Percentiles rank a stretch among this genome's conserved stretches.
Evolutionary conservation across 2,113 vertebrate species (phyloP).

Genomic region (Chauna torquata): DNA sequence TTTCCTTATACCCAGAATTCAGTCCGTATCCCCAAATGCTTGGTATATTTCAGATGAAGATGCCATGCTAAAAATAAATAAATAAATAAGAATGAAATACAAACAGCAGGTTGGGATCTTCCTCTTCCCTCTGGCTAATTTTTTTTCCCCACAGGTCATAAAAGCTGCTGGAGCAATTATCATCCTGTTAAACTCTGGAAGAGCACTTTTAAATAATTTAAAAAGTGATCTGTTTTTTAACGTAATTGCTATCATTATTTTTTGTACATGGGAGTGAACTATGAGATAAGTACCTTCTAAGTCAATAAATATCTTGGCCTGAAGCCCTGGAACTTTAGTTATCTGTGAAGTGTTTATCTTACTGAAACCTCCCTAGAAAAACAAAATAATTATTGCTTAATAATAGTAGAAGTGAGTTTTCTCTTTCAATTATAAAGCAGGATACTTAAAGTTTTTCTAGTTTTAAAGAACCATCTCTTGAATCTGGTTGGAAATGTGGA

Average conservation of each 20-base stretch:
- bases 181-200: slow-evolving; percentile 42
- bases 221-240: slow-evolving; percentile 49
- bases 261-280: slow-evolving; percentile 59
- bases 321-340: slow-evolving; percentile 39
- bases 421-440: slow-evolving; percentile 31
- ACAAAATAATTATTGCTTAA: slow-evolving; percentile 69
- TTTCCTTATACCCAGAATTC: neutral
- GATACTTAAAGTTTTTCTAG: neutral
- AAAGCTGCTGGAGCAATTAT: slow-evolving; percentile 56
- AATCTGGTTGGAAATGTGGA: neutral
- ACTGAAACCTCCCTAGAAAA: slow-evolving; percentile 22
- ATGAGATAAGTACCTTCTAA: slow-evolving; percentile 61
- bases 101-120: neutral
- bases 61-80: neutral
- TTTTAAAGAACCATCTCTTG: neutral
- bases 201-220: slow-evolving; percentile 70
- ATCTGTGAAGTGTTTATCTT: slow-evolving; percentile 62
- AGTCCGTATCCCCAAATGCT: neutral
- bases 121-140: neutral
- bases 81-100: neutral
- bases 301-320: slow-evolving; percentile 69
- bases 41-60: neutral
- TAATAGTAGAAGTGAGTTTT: slow-evolving; percentile 54
- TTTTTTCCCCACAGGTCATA: slow-evolving; percentile 22
- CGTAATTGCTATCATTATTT: slow-evolving; percentile 65